Evolutionary conservation across 2,113 vertebrate species (phyloP).

Genomic region (Rhea pennata): DNA sequence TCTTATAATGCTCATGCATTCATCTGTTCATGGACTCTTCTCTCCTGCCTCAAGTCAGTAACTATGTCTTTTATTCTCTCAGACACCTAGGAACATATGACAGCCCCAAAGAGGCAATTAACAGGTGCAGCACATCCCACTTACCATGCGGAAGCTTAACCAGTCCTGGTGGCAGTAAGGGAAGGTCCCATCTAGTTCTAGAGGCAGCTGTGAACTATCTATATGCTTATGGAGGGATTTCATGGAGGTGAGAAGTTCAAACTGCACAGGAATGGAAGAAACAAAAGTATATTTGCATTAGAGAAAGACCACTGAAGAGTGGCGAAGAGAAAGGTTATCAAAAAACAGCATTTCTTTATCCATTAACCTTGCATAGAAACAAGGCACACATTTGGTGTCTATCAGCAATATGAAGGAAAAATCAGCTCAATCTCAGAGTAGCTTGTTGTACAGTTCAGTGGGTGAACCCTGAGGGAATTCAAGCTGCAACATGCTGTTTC

Average conservation of each 20-base stretch:
- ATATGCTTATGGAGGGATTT: slow-evolving; percentile 87
- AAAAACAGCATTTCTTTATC: neutral
- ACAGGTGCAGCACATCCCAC: slow-evolving; percentile 1
- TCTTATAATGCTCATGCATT: neutral
- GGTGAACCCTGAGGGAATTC: neutral
- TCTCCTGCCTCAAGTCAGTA: neutral
- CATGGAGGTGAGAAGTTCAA: slow-evolving; percentile 84
- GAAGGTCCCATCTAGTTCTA: slow-evolving; percentile 84
- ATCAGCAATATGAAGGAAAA: neutral
- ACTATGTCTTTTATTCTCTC: neutral
- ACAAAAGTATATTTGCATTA: neutral
- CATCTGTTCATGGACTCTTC: neutral
- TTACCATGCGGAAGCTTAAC: slow-evolving; percentile 89
- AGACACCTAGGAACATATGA: neutral
- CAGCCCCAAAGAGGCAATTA: neutral
- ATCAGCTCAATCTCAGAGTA: neutral
- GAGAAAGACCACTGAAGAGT: neutral
- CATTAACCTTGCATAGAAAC: neutral
- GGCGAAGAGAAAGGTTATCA: neutral
- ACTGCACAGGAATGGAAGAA: slow-evolving; percentile 68
- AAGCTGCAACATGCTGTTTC: neutral
- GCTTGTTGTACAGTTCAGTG: neutral
- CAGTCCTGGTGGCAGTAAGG: slow-evolving; percentile 88
- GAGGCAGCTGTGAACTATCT: slow-evolving; percentile 82
- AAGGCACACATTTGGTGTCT: neutral